Conservation (phyloP, 2,888 invertebrate genomes). For the Caenorhabditis zanzibari region DNA sequence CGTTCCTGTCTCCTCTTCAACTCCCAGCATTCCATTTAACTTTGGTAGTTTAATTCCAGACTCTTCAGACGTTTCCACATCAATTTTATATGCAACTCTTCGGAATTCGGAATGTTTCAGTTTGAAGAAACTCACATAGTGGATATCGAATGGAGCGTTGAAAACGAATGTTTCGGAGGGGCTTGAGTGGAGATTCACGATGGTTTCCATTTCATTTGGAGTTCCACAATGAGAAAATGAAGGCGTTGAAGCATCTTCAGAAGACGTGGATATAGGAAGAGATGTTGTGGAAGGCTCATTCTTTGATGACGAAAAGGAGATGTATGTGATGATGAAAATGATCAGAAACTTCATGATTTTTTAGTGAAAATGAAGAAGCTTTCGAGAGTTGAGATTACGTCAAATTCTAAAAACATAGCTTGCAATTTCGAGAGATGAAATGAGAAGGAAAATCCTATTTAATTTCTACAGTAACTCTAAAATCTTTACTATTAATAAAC, state of each 20-base stretch:
- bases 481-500: too few species aligned
- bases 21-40: not conserved
- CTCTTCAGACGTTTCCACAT: not conserved
- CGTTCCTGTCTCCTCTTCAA: not conserved
- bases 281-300: not conserved
- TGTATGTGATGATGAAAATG: not conserved
- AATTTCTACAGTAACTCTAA: too few species aligned
- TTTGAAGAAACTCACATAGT: not conserved
- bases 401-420: too few species aligned
- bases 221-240: slow-evolving; percentile 8
- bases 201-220: not conserved
- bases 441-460: too few species aligned
- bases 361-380: not conserved
- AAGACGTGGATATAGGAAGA: not conserved
- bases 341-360: not conserved
- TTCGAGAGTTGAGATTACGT: too few species aligned
- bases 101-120: not conserved
- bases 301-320: not conserved
- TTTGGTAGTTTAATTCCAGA: not conserved
- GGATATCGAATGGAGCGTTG: slow-evolving; percentile 19
- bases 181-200: not conserved
- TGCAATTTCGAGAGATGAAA: too few species aligned
- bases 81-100: not conserved
- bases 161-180: not conserved
- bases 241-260: not conserved